A percentile compares a stretch with the other conserved stretches of the same genome.
Conservation (phyloP, 1,140 invertebrate species). For the Brachionus manjavacas region DNA sequence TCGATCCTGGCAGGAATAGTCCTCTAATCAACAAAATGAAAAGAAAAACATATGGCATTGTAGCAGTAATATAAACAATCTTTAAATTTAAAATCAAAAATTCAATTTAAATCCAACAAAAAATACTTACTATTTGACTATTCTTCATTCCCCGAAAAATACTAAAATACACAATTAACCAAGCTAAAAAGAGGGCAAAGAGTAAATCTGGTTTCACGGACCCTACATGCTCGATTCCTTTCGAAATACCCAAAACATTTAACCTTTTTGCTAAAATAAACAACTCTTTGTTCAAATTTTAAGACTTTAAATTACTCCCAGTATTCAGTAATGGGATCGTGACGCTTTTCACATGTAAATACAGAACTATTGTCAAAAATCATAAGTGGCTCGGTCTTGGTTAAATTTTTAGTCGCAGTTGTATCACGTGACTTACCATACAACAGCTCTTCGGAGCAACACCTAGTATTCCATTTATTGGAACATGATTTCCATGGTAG, state of each 20-base stretch:
- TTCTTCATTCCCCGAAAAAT: conserved; percentile 52
- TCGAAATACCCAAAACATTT: conserved; percentile 43
- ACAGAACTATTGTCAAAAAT: not conserved
- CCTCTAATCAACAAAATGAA: conserved; percentile 62
- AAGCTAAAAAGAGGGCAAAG: conserved; percentile 49
- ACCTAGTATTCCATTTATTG: conserved; percentile 44
- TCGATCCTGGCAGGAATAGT: conserved; percentile 68
- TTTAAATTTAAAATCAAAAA: not conserved
- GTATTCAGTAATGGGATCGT: conserved; percentile 29
- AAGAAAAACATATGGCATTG: conserved; percentile 45
- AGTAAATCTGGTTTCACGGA: conserved; percentile 49
- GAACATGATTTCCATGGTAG: conserved; percentile 43
- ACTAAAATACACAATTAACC: conserved; percentile 51
- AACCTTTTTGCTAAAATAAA: not conserved
- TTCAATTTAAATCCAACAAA: not conserved
- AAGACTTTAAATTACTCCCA: conserved; percentile 12
- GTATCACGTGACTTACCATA: not conserved
- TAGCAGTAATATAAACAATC: conserved; percentile 45
- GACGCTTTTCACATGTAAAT: not conserved
- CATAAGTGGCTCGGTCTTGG: not conserved
- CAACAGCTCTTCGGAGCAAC: conserved; percentile 44
- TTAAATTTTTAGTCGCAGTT: not conserved
- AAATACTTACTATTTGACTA: conserved; percentile 49
- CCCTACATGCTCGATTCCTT: conserved; percentile 48
- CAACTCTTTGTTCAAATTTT: not conserved